Evolutionary conservation across 2,797 vertebrate genomes (phyloP), one percentile per base, ranked within the genome.

Genomic region (Oophaga sylvatica): DNA sequence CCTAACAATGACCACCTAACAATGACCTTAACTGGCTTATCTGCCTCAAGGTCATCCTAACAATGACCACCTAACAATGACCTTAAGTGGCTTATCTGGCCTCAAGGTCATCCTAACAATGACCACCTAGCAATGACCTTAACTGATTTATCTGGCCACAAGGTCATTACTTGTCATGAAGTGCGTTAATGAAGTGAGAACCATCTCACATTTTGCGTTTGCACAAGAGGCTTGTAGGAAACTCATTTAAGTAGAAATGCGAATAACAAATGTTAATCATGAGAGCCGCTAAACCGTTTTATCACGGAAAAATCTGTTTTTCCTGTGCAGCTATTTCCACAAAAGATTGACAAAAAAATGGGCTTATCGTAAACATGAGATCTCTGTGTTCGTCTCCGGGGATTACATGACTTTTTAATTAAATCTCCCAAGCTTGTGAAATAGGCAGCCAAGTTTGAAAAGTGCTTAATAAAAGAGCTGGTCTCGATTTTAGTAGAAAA

Each of bases 321-420:
- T 15, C 15, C 70, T 76, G 11, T 17, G 45, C 29, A 65, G 57
- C 80, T 65, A 87, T 87, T 87, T 82, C 26, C 13, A 65, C 45
- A 41, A 26, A 76, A 13, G 80, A 87, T 67, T 82, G 70, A 87
- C 86, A 81, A 67, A 80, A 82, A 73, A 87, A 81, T 87, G 57
- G 68, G 12, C 22, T 60, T 26, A 62, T 82, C 76, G 70, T 63
- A 63, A 81, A 62, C 12, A 56, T 81, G 45, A 59, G 57, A 26
- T 75, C 57, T 81, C 62, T 73, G 67, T 75, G 73, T 20, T 53
- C 0, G 5, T 87, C 67, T 77, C 80, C 20, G 12, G 68, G 57
- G 80, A 59, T 20, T 48, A 73, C 41, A 56, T 56, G 59, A 81
- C 53, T 81, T 65, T 70, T 62, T 76, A 73, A 77, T 82, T 82